Evolutionary conservation across 2,797 vertebrate genomes (phyloP).

Genomic region (Caiman crocodilus): DNA sequence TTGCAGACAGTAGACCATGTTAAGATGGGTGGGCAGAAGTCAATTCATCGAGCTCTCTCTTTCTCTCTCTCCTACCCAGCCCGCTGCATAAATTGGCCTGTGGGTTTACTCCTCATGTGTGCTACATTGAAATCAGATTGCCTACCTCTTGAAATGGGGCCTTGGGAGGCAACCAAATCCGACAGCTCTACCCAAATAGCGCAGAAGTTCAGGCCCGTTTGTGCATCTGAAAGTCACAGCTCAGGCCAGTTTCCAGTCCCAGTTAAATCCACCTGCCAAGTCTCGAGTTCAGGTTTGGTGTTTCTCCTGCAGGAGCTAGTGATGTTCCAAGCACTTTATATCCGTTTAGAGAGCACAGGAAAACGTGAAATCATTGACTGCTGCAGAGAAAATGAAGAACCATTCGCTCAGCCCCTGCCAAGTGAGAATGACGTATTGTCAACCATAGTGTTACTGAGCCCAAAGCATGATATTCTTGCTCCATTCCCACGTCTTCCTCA

Average conservation of each 20-base stretch:
- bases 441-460: not conserved
- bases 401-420: not conserved
- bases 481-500: not conserved
- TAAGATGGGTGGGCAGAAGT: not conserved
- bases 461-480: not conserved
- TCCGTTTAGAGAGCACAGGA: not conserved
- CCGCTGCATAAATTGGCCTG: not conserved
- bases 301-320: not conserved
- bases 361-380: not conserved
- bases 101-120: not conserved
- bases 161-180: not conserved
- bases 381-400: not conserved
- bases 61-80: not conserved
- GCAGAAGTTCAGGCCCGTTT: not conserved
- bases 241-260: not conserved
- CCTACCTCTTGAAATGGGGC: not conserved
- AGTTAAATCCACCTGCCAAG: not conserved
- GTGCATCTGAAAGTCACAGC: not conserved
- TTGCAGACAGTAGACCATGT: not conserved
- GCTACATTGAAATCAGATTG: not conserved
- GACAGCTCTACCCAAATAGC: not conserved
- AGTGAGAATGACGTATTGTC: not conserved
- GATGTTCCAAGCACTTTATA: not conserved
- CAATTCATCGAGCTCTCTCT: not conserved
- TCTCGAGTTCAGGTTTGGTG: not conserved